Percentiles rank a stretch among this genome's conserved stretches.
phyloP scores from a whole-genome alignment of 2,113 vertebrate species.

The Eclectus roratus region DNA sequence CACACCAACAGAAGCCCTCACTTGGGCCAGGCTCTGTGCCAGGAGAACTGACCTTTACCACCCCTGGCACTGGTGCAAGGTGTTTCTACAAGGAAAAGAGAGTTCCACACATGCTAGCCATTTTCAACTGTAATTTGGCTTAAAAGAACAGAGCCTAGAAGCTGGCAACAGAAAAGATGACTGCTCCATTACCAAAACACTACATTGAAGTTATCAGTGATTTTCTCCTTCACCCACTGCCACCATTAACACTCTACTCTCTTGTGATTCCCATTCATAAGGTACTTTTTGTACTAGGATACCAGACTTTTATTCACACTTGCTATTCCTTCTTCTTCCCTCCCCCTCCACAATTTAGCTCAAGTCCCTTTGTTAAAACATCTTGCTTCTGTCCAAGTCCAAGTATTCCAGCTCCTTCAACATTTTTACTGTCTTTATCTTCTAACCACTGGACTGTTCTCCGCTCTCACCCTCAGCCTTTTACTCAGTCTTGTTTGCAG shows the following conservation, averaged over 20 bases:
- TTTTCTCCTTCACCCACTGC: background rate
- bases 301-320: background rate
- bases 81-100: background rate
- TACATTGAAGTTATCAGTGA: background rate
- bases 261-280: background rate
- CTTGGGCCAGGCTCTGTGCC: background rate
- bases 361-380: background rate
- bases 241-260: background rate
- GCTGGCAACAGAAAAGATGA: background rate
- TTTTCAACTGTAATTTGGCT: background rate
- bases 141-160: background rate
- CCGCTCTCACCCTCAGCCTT: background rate
- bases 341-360: background rate
- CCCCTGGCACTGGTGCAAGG: background rate
- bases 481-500: background rate
- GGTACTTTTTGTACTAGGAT: background rate
- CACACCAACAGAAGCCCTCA: accelerated
- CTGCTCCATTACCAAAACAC: background rate
- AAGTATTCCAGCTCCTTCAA: background rate
- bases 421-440: background rate
- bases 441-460: background rate
- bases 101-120: background rate
- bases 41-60: background rate
- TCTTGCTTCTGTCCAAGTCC: background rate
- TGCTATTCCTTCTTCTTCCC: background rate